phyloP scores from a whole-genome alignment of 2,113 vertebrate species.

The Poeciliopsis prolifica region DNA sequence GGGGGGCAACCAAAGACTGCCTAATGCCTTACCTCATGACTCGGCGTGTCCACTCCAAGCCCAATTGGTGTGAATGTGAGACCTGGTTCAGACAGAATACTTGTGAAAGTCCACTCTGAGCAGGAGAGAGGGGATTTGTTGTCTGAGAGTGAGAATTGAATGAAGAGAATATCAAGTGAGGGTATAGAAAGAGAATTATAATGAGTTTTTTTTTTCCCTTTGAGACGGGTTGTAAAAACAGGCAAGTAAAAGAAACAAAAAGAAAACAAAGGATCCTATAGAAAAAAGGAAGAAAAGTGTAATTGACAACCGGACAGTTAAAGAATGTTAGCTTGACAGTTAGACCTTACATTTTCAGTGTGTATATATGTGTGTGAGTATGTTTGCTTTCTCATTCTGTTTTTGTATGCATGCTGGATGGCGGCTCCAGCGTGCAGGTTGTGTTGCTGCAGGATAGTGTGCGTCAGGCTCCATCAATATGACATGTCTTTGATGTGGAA shows the following conservation, averaged over 20 bases:
- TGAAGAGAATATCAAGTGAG: slow-evolving; percentile 46
- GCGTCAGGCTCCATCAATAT: slow-evolving; percentile 72
- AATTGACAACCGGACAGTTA: slow-evolving; percentile 38
- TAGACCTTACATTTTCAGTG: not conserved
- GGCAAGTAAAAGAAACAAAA: slow-evolving; percentile 24
- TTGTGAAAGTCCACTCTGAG: slow-evolving; percentile 49
- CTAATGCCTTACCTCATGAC: slow-evolving; percentile 63
- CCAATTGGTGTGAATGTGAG: slow-evolving; percentile 50
- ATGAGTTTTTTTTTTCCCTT: slow-evolving; percentile 20
- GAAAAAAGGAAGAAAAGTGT: slow-evolving; percentile 30
- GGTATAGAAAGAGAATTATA: slow-evolving; percentile 54
- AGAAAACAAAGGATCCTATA: slow-evolving; percentile 29
- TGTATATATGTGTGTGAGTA: slow-evolving; percentile 8
- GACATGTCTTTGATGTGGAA: slow-evolving; percentile 81
- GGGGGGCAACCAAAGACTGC: slow-evolving; percentile 46
- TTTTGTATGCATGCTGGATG: slow-evolving; percentile 55
- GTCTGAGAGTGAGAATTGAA: slow-evolving; percentile 25
- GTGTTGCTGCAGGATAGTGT: slow-evolving; percentile 70
- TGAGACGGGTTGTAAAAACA: slow-evolving; percentile 26
- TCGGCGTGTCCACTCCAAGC: slow-evolving; percentile 45
- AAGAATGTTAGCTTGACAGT: slow-evolving; percentile 8
- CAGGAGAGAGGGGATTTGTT: slow-evolving; percentile 29
- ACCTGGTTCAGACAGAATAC: slow-evolving; percentile 37
- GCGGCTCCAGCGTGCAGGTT: slow-evolving; percentile 50
- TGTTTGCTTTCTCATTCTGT: slow-evolving; percentile 31